Base-by-base conservation (phyloP, 2,113 vertebrate genomes). In the Gavia stellata region DNA sequence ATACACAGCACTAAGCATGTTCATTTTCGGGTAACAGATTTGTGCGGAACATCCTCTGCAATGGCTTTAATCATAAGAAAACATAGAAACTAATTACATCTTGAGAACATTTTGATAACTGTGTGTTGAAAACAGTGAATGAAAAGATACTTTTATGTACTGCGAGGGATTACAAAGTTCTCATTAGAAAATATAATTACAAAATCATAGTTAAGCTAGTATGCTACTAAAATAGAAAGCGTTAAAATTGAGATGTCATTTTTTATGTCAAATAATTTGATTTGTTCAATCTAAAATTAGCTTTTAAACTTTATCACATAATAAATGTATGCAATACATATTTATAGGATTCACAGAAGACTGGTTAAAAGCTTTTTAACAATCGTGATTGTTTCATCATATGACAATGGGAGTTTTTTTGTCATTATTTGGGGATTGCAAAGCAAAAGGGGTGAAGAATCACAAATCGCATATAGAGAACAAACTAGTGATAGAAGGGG, bases 21-120 rank as follows among this genome's bases (percentile, higher is more conserved):
- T 95, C 92, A 66, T 93, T 94, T 94, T 88, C 3, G 0, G 73
- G 38, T 82, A 93, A 92, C 82, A 88, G 74, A 92, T 95, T 88
- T 83, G 65, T 63, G 68, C 67, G 90, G 86, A 96, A 93, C 90
- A 88, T 90, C 85, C 90, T 96, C 90, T 94, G 94, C 93, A 92
- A 50, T 86, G 85, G 82, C 75, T 92, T 88, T 94, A 95, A 94
- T 92, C 90, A 25, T 78, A 88, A 94, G 75, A 95, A 96, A 96
- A 95, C 92, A 93, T 55, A 83, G 85, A 94, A 95, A 86, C 79
- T 96, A 97, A 96, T 96, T 96, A 83, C 79, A 63, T 96, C 91
- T 71, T 55, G 79, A 94, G 93, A 96, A 80, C 72, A 73, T 77
- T 92, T 82, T 86, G 85, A 81, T 96, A 95, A 81, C 91, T 95